Evolutionary conservation across 2,797 vertebrate genomes (phyloP).

Genomic region (Emydoidea blandingii): DNA sequence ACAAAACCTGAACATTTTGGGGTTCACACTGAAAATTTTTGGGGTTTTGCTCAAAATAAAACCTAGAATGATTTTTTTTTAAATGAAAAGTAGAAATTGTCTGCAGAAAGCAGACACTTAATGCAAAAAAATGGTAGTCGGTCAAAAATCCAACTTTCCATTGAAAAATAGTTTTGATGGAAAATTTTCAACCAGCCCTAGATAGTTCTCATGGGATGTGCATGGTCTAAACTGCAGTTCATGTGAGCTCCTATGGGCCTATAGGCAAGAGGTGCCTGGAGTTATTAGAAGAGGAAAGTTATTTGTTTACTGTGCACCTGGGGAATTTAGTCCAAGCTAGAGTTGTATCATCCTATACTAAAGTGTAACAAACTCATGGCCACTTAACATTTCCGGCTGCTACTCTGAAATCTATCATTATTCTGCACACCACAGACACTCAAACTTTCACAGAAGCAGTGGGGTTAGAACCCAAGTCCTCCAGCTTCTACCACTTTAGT

Average conservation of each 20-base stretch:
- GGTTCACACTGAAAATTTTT: background rate
- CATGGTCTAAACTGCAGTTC: background rate
- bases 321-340: background rate
- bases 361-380: background rate
- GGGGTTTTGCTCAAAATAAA: background rate
- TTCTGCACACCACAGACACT: fast-evolving
- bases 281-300: too few relatives aligned
- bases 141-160: too few relatives aligned
- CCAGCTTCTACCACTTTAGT: background rate
- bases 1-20: background rate
- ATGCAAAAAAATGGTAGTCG: too few relatives aligned
- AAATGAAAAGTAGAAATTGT: background rate
- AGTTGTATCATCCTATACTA: background rate
- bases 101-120: background rate
- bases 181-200: background rate
- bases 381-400: fast-evolving
- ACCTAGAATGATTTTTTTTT: background rate
- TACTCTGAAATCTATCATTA: too few relatives aligned
- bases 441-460: background rate
- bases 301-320: background rate
- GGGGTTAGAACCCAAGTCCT: background rate
- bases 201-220: background rate
- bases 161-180: too few relatives aligned
- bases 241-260: background rate
- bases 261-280: background rate